Evolutionary conservation across 2,113 vertebrate genomes (phyloP).

Genomic region (Gambusia holbrooki): DNA sequence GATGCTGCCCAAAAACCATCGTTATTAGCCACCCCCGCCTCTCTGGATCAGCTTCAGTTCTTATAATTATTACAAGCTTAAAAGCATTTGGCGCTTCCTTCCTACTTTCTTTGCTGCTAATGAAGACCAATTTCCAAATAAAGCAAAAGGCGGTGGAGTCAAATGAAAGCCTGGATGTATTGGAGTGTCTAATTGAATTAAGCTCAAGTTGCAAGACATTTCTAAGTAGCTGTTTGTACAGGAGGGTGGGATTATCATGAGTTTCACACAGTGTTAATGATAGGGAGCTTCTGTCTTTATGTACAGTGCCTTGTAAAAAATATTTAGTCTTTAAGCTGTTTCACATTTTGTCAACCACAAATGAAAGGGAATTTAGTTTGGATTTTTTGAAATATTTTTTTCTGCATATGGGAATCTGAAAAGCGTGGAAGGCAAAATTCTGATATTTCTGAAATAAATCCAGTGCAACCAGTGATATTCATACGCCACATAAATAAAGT

Average conservation of each 20-base stretch:
- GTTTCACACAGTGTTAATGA: neutral
- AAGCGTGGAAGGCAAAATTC: too few relatives aligned
- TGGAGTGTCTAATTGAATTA: constrained; percentile 44
- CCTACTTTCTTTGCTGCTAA: constrained; percentile 38
- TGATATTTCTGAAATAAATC: too few relatives aligned
- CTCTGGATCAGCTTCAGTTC: constrained; percentile 29
- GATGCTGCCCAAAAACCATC: constrained; percentile 42
- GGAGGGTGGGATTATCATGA: constrained; percentile 32
- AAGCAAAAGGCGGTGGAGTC: constrained; percentile 40
- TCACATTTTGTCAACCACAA: too few relatives aligned
- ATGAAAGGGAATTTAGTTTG: too few relatives aligned
- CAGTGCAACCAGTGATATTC: too few relatives aligned
- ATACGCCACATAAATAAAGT: too few relatives aligned
- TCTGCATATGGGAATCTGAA: too few relatives aligned
- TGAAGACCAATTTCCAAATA: constrained; percentile 52
- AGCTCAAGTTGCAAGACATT: constrained; percentile 36
- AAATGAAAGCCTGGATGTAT: constrained; percentile 44
- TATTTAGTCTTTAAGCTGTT: neutral
- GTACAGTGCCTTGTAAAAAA: neutral
- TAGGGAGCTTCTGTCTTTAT: neutral
- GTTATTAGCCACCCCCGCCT: constrained; percentile 8
- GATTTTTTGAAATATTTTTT: too few relatives aligned
- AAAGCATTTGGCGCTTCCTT: constrained; percentile 53
- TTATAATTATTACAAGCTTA: constrained; percentile 54
- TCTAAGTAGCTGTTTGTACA: constrained; percentile 26